Evolutionary conservation across 2,113 vertebrate species (phyloP).

Genomic region (Microcebus lehilahytsara): DNA sequence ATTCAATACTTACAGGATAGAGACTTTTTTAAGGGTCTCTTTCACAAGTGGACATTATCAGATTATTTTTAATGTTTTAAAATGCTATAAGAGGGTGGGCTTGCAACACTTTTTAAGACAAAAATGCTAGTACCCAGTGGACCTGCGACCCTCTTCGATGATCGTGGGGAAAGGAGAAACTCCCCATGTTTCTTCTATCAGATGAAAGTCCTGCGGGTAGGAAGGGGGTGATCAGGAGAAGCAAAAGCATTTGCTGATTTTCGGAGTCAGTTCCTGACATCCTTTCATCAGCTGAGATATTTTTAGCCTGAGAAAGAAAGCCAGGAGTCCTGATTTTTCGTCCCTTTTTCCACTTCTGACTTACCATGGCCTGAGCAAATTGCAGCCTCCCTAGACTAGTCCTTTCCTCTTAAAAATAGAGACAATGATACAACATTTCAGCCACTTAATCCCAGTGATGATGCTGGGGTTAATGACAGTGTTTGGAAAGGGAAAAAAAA

Average conservation of each 20-base stretch:
- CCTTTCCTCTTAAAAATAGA: conserved; percentile 2
- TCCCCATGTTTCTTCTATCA: not conserved
- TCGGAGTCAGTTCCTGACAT: not conserved
- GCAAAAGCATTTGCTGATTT: not conserved
- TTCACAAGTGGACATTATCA: not conserved
- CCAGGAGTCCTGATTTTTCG: not conserved
- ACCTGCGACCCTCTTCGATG: not conserved
- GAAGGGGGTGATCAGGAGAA: not conserved
- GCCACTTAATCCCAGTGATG: conserved; percentile 22
- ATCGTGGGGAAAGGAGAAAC: not conserved
- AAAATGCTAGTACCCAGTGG: not conserved
- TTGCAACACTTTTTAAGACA: not conserved
- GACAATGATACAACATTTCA: conserved; percentile 26
- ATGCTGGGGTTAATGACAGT: conserved; percentile 51
- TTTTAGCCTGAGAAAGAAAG: conserved; percentile 3
- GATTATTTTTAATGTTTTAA: not conserved
- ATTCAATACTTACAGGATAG: not conserved
- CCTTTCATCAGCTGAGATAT: conserved; percentile 30
- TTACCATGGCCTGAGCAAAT: not conserved
- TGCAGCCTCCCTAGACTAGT: not conserved
- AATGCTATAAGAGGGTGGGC: not conserved
- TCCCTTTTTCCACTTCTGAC: not conserved
- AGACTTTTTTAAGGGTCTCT: not conserved
- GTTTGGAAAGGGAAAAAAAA: not conserved
- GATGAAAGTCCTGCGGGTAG: not conserved